Base-by-base conservation (phyloP, 2,113 vertebrate genomes). In the Chaenocephalus aceratus region DNA sequence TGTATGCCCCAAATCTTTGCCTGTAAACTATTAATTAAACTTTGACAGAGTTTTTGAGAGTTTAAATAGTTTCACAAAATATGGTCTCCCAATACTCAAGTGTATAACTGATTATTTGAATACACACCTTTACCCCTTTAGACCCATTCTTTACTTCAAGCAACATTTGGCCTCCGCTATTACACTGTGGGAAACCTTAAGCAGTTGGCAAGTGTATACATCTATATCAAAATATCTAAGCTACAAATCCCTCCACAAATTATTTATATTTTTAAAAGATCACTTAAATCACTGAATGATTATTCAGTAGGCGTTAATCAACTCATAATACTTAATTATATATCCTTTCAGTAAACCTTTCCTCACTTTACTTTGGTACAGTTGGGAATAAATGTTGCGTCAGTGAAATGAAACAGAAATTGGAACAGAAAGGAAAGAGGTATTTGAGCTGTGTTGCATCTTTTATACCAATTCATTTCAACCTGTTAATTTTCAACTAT, bases 391-490 rank as follows among this genome's bases (percentile, higher is more conserved):
- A 36, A 4, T 46, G 1, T 46, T 7, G 65, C n/a, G 2, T n/a
- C 15, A 64, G 15, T 51, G 5, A 67, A 61, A 54, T 30, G 16
- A 13, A 36, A 34, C 14, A 62, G 7, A 41, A 66, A 64, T 36
- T 64, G 52, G 34, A 70, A 48, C 5, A n/a, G 21, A 64, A 48
- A 51, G 10, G 26, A 48, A 34, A 10, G 41, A 41, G 10, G 11
- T 56, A 23, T 34, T 44, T n/a, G 54, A 63, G 56, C 54, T 45
- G 5, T 68, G 45, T 15, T 15, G 16, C n/a, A n/a, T 45, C 13
- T 49, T 5, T 23, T 45, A 10, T 26, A 48, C 45, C 60, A 69
- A 86, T 72, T 16, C 1, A 8, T 58, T 84, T 70, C 34, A 74
- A 34, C 36, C 23, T 26, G 26, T 73, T 23, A 5, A 69, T 63